These are phyloP conservation scores for Cyprinodon brontotheroides DNA, from an alignment of 2,113 vertebrate genomes.

Conservation along the genomic window DNA sequence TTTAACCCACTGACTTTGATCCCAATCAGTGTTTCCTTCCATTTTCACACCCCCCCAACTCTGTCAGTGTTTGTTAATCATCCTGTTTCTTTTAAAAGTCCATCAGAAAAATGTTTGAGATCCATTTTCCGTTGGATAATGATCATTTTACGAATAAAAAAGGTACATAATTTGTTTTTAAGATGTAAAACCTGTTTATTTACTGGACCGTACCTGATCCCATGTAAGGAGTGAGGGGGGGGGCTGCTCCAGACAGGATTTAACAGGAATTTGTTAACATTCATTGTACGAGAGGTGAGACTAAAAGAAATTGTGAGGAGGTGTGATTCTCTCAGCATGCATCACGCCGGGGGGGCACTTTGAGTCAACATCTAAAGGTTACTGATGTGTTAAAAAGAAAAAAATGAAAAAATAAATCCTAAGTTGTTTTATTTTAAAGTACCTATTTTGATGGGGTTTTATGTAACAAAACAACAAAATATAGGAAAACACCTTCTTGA, in stretches of 20 bases:
- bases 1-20: constrained; percentile 59
- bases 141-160: background rate
- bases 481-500: background rate
- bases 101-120: constrained; percentile 25
- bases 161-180: background rate
- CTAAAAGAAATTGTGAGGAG: constrained; percentile 47
- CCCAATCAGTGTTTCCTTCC: constrained; percentile 32
- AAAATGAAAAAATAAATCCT: background rate
- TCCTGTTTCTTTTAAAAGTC: constrained; percentile 8
- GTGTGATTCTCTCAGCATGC: constrained; percentile 52
- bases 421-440: background rate
- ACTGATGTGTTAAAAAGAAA: background rate
- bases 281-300: constrained; percentile 59
- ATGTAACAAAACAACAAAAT: background rate
- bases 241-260: constrained; percentile 55
- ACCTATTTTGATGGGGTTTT: background rate
- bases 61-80: constrained; percentile 1
- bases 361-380: background rate
- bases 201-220: background rate
- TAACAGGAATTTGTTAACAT: constrained; percentile 51
- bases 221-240: background rate
- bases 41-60: too few species aligned
- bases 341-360: background rate
- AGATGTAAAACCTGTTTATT: background rate
- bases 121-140: background rate